Evolutionary conservation across 2,113 vertebrate genomes (phyloP), one percentile per base, ranked within the genome.

Genomic region (Mesoclemmys tuberculata): DNA sequence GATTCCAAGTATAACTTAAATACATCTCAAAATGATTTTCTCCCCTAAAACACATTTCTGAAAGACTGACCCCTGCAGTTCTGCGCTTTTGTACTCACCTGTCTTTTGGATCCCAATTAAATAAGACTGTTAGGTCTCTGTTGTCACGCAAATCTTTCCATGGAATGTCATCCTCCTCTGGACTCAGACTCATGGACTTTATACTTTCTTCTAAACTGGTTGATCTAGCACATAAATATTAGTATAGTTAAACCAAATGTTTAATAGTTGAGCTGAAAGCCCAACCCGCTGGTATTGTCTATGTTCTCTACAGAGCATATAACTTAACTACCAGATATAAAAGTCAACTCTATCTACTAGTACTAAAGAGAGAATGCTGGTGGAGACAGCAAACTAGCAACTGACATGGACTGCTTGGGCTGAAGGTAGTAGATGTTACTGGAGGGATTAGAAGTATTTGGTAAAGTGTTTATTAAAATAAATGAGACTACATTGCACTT

Each of bases 161-260:
- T 3, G 99, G 99, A 98, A 99, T 99, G 97, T 99, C 99, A 49
- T 99, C 99, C 89, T 99, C 99, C 94, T 99, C 99, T 51, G 99
- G 99, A 96, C 96, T 99, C 94, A 99, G 96, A 96, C 98, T 98
- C 99, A 99, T 99, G 94, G 99, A 98, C 96, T 99, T 99, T 97
- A 99, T 98, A 94, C 98, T 99, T 97, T 99, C 99, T 98, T 99
- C 99, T 97, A 99, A 98, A 96, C 98, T 99, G 87, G 98, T 97
- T 64, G 99, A 98, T 97, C 99, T 99, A 96, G 93, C 44, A 77
- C 1, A 2, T 44, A 44, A 93, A 77, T 92, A 74, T 21, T 58
- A 94, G 44, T 18, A 82, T 35, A 41, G 29, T 75, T 41, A 56
- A 54, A 95, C 58, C 74, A 84, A 94, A 84, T 13, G n/a, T 4